Conservation (phyloP, 2,888 invertebrate species). For the Anorthoa munda region DNA sequence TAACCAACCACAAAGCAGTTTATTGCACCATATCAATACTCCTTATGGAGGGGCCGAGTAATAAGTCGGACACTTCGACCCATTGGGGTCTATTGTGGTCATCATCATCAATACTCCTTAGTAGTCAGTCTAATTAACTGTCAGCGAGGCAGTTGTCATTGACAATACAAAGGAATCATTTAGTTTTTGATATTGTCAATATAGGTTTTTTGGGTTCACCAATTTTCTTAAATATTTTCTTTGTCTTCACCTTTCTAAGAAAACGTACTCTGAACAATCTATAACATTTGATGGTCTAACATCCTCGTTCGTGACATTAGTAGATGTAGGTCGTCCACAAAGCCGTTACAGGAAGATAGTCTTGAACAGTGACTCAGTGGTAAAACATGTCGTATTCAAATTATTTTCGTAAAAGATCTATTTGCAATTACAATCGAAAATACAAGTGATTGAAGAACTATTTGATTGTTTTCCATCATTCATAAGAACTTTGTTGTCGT, state of each 20-base stretch:
- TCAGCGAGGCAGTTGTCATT: conserved; percentile 1
- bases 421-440: neutral
- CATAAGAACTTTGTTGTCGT: neutral
- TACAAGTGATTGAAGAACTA: neutral
- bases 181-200: neutral
- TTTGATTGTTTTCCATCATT: neutral
- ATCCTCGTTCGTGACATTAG: neutral
- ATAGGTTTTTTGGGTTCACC: neutral
- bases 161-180: conserved; percentile 8
- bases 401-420: neutral
- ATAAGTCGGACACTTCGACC: too few species aligned
- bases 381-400: neutral
- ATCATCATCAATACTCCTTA: conserved; percentile 24
- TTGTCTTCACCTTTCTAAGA: neutral
- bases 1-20: neutral
- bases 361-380: neutral
- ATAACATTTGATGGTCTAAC: neutral
- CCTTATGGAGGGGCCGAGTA: too few species aligned
- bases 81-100: too few species aligned
- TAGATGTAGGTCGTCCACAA: neutral
- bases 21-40: conserved; percentile 14
- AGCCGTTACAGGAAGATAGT: neutral
- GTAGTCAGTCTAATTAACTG: neutral
- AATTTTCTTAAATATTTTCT: neutral
- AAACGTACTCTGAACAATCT: neutral